A percentile compares a stretch with the other conserved stretches of the same genome.
phyloP scores from a whole-genome alignment of 1,140 invertebrate genomes.

The Megathymus violae region DNA sequence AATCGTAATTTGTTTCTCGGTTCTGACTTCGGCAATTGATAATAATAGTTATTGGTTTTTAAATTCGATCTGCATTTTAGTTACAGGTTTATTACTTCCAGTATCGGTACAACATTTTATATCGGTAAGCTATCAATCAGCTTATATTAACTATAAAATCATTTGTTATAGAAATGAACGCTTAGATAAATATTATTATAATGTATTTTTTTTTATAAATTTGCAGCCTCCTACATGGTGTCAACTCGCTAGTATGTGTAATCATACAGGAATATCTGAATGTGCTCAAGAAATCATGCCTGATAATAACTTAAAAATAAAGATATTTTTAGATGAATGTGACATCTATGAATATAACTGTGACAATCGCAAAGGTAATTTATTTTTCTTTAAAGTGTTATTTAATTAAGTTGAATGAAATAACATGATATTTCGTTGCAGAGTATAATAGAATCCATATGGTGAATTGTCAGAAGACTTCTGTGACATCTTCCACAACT shows the following conservation, averaged over 20 bases:
- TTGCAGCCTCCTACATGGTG: constrained; percentile 54
- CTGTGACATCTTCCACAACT: constrained; percentile 19
- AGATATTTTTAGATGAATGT: constrained; percentile 59
- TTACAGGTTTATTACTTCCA: constrained; percentile 1
- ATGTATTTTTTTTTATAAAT: no score
- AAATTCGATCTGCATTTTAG: not conserved
- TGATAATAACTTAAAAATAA: constrained; percentile 7
- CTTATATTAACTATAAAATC: constrained; percentile 16
- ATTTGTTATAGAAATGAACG: no score
- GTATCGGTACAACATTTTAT: constrained; percentile 33
- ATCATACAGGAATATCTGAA: constrained; percentile 54
- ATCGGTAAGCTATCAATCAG: constrained; percentile 27
- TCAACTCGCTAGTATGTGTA: constrained; percentile 51
- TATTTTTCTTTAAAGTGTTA: constrained; percentile 7
- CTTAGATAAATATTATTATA: no score
- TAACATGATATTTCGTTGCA: constrained; percentile 11
- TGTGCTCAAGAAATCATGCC: constrained; percentile 44
- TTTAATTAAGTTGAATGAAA: not conserved
- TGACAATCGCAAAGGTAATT: constrained; percentile 50
- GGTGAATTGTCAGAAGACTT: constrained; percentile 22
- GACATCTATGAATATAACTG: constrained; percentile 64
- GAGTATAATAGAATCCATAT: constrained; percentile 31
- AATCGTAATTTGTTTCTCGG: no score
- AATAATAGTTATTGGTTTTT: not conserved
- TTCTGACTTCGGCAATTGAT: no score